These are phyloP conservation scores for Centropus bengalensis DNA, from an alignment of 2,113 vertebrate species.

Conservation along the genomic window DNA sequence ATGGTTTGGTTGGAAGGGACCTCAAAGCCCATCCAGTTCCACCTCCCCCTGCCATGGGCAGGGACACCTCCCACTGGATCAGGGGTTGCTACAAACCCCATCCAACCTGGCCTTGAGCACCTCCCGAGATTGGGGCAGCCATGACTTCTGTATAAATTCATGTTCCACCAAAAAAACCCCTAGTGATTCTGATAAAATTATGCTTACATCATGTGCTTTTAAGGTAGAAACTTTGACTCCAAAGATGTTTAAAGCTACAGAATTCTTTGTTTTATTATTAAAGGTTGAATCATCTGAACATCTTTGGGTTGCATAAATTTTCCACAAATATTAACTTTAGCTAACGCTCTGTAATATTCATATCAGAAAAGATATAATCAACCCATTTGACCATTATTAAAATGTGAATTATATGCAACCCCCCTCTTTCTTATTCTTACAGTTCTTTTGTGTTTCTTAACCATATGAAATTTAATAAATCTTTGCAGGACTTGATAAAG, in stretches of 20 bases:
- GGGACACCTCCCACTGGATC: no score
- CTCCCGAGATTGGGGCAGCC: no score
- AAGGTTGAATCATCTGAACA: neutral
- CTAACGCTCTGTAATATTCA: slow-evolving; percentile 39
- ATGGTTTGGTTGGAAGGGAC: no score
- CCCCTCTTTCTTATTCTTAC: slow-evolving; percentile 60
- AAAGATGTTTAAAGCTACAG: neutral
- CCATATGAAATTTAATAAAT: slow-evolving; percentile 75
- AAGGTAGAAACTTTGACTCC: neutral
- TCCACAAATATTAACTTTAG: slow-evolving; percentile 38
- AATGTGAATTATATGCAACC: slow-evolving; percentile 66
- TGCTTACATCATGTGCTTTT: neutral
- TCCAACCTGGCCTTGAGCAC: no score
- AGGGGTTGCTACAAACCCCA: no score
- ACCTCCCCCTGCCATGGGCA: no score
- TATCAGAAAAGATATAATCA: slow-evolving; percentile 60
- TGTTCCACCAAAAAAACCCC: neutral
- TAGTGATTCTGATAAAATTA: neutral
- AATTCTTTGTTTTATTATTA: neutral
- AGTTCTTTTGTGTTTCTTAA: slow-evolving; percentile 68
- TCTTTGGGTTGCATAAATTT: neutral
- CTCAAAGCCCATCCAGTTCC: no score
- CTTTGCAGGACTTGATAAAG: slow-evolving; percentile 72
- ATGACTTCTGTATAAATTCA: neutral
- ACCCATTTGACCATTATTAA: slow-evolving; percentile 67